These are phyloP conservation scores for Balearica regulorum DNA, from an alignment of 2,797 vertebrate species.

Conservation along the genomic window DNA sequence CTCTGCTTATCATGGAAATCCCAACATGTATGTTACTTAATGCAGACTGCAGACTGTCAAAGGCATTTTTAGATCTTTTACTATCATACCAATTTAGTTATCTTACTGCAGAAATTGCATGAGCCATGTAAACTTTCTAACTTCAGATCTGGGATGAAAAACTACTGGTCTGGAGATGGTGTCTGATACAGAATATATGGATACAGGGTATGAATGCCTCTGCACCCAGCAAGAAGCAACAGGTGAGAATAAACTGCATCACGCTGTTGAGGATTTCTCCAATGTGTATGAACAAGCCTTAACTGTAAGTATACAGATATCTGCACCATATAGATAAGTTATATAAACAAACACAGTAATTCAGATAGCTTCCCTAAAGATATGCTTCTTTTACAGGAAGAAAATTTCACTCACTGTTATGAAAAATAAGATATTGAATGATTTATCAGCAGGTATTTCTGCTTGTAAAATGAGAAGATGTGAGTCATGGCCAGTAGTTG, in stretches of 20 bases:
- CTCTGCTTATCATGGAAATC: background rate
- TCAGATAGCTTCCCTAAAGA: background rate
- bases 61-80: background rate
- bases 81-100: background rate
- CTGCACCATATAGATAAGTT: background rate
- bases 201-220: background rate
- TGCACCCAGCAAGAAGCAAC: background rate
- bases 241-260: background rate
- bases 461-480: background rate
- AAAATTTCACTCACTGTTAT: background rate
- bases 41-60: background rate
- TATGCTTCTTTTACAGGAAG: background rate
- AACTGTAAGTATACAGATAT: background rate
- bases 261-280: background rate
- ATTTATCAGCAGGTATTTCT: background rate
- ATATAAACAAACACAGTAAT: background rate
- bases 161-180: background rate
- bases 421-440: background rate
- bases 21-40: background rate
- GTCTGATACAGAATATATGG: background rate
- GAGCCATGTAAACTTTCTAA: background rate
- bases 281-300: background rate
- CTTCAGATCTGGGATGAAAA: background rate
- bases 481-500: background rate
- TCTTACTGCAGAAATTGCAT: background rate